Base-by-base conservation (phyloP, 1,140 invertebrate species). In the Daktulosphaira vitifoliae region DNA sequence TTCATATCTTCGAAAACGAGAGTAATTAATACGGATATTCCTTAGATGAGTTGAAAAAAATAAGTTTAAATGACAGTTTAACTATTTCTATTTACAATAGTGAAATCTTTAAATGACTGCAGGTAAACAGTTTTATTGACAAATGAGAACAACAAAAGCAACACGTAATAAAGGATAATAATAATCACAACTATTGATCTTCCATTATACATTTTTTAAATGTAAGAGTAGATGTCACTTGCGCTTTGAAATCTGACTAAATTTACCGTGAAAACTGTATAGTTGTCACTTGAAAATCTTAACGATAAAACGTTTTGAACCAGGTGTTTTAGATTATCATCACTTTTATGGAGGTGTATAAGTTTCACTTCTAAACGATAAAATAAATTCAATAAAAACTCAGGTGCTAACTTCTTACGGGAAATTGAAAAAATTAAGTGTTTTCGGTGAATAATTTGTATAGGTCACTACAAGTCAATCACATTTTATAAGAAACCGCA, bases 231-330 rank as follows among this genome's bases (percentile, higher is more conserved):
- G 42, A 62, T 16, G 26, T 62, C 26, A n/a, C 33, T 62, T 48
- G 23, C 15, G 29, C 26, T 62, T 48, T 48, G 29, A 8, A 62
- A 62, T 62, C 56, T 39, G 42, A 62, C 46, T 62, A 46, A 62
- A 62, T 62, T 25, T 25, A 46, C 56, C 56, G 42, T 62, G 56
- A 62, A 62, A 62, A 62, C 25, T 46, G 18, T 20, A 6, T 33
- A 11, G 29, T 33, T 11, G 25, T 20, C 6, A 48, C 25, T n/a
- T 46, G 38, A 62, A 62, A 44, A 62, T 29, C 3, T 16, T 23
- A 44, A 15, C 18, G 26, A 46, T 18, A 26, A 62, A 62, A 8
- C 29, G 44, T 33, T 48, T 48, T 18, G 18, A n/a, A 11, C 42
- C 26, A 26, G 25, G n/a, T 62, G 26, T 48, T 48, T 59, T 38